Base-by-base conservation (phyloP, 2,797 vertebrate species). In the Sebastes steindachneri region DNA sequence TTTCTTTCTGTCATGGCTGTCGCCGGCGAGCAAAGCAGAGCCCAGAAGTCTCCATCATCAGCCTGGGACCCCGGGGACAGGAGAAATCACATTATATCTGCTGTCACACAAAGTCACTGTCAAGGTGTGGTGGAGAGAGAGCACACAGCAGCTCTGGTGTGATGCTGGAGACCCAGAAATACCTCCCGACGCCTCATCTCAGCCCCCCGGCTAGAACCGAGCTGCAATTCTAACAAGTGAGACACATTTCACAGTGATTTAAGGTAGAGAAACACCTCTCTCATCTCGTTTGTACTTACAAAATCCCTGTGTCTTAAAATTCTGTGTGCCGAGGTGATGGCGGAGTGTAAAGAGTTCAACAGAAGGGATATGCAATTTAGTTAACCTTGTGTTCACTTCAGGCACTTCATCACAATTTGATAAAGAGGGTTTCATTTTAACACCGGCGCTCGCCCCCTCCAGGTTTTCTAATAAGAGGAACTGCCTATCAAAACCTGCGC, bases 71-170 rank as follows among this genome's bases (percentile, higher is more conserved):
- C 91, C 19, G 71, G 92, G 91, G 94, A 94, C 83, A 84, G 85
- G 86, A 94, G 92, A 93, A 94, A 93, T 95, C 95, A 94, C 92
- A 94, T 93, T 94, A 93, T 92, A 95, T 95, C 92, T 93, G 90
- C 92, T 96, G 94, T 96, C 94, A 96, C 88, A 94, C 88, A 90
- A 91, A 94, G 87, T 94, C 93, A 93, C 92, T 91, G 91, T 95
- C 93, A 94, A 94, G 92, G 93, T 94, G 90, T 88, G 89, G 85
- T 54, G 63, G 80, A 87, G 89, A 89, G 83, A 89, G 85, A 88
- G 86, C 82, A 41, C 85, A 35, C 82, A 57, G 85, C 77, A 64
- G 85, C 87, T 90, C 82, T 71, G 89, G 84, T 87, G 90, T 76
- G 88, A 87, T 82, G 87, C 86, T 28, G 77, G 77, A 91, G 88